These are phyloP conservation scores for Dryococelus australis DNA, from an alignment of 2,888 invertebrate genomes.

Conservation along the genomic window DNA sequence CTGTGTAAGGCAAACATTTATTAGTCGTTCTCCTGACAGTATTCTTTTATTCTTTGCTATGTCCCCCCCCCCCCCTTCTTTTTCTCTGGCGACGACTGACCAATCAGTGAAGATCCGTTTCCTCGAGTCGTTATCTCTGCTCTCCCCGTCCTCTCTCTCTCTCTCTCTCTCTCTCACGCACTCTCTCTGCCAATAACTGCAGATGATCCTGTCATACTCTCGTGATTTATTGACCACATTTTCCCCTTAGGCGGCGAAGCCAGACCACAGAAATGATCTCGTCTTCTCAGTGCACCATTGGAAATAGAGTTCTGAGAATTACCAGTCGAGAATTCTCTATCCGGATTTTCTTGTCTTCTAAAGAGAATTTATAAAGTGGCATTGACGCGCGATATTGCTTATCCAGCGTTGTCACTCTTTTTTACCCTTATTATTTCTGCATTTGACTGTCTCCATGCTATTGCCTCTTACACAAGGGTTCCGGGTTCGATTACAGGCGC, in stretches of 20 bases:
- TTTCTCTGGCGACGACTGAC: not conserved
- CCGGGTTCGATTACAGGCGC: too few species aligned
- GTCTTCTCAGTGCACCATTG: not conserved
- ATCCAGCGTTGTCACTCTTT: too few species aligned
- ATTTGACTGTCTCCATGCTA: too few species aligned
- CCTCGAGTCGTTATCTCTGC: slow-evolving; percentile 9
- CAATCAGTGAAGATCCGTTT: not conserved
- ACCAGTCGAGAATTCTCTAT: too few species aligned
- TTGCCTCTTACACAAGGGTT: too few species aligned
- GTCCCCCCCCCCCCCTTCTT: not conserved
- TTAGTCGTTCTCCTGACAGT: too few species aligned
- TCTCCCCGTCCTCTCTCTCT: not conserved
- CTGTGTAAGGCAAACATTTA: too few species aligned
- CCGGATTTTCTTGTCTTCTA: too few species aligned
- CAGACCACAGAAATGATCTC: not conserved
- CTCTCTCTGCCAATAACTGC: not conserved
- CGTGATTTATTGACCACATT: not conserved
- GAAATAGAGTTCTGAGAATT: not conserved
- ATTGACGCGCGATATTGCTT: too few species aligned
- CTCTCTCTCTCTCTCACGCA: not conserved
- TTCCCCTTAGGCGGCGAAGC: not conserved
- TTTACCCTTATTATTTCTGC: too few species aligned
- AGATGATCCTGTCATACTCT: not conserved
- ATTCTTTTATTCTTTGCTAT: too few species aligned
- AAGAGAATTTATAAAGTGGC: too few species aligned